Conservation (phyloP, 2,888 invertebrate species). For the Lampropteryx suffumata region DNA sequence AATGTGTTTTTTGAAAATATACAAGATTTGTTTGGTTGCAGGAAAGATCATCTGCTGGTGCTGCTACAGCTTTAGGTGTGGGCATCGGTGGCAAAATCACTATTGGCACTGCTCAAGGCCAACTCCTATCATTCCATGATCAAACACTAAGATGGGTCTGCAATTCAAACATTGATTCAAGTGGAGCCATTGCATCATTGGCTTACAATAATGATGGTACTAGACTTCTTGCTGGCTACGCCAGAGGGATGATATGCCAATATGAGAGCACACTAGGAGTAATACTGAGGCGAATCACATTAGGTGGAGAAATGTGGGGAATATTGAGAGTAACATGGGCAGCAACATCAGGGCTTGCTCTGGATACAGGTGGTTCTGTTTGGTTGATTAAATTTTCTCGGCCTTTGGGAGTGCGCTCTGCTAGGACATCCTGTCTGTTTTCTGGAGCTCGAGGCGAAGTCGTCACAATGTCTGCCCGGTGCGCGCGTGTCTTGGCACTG, state of each 20-base stretch:
- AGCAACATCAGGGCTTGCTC: conserved; percentile 74
- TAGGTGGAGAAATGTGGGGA: conserved; percentile 77
- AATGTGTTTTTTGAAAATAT: too few relatives aligned
- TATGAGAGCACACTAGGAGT: conserved; percentile 90
- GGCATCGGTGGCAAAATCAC: conserved; percentile 88
- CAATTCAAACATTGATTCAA: conserved; percentile 84
- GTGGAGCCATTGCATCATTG: conserved; percentile 90
- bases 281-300: conserved; percentile 69
- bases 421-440: conserved; percentile 96
- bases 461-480: conserved; percentile 70
- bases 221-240: conserved; percentile 88
- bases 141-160: conserved; percentile 96
- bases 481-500: conserved; percentile 90
- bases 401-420: conserved; percentile 93
- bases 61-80: conserved; percentile 92
- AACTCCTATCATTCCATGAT: conserved; percentile 88
- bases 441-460: conserved; percentile 98
- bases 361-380: conserved; percentile 97
- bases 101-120: conserved; percentile 97
- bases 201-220: conserved; percentile 94
- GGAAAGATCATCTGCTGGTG: conserved; percentile 95
- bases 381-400: conserved; percentile 96
- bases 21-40: conserved; percentile 60
- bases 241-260: conserved; percentile 94
- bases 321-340: conserved; percentile 74